These are phyloP conservation scores for Hypomecis punctinalis DNA, from an alignment of 2,888 invertebrate species.

Conservation along the genomic window DNA sequence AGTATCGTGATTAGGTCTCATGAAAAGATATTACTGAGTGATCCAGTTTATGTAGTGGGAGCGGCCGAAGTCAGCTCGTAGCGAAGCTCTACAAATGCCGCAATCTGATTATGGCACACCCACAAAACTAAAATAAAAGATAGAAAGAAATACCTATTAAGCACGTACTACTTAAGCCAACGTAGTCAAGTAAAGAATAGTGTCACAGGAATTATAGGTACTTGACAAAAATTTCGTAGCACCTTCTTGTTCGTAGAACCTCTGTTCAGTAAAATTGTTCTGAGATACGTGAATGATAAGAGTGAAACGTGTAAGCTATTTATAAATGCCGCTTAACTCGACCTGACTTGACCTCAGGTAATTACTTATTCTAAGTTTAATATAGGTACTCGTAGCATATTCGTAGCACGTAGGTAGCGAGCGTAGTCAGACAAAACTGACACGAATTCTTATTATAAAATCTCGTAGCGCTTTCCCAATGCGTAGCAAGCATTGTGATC, in stretches of 20 bases:
- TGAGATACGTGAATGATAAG: neutral
- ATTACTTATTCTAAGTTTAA: neutral
- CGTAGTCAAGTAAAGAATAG: neutral
- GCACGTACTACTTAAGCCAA: conserved; percentile 6
- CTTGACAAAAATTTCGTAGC: conserved; percentile 5
- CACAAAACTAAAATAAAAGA: conserved; percentile 55
- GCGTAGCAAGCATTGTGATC: neutral
- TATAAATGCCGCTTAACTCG: neutral
- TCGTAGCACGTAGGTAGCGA: conserved; percentile 17
- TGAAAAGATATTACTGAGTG: conserved; percentile 38
- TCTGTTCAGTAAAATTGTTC: neutral
- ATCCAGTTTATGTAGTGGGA: conserved; percentile 61
- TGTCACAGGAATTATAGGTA: neutral
- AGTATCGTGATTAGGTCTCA: conserved; percentile 39
- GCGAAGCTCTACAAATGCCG: conserved; percentile 80
- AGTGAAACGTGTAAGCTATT: neutral
- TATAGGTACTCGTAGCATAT: conserved; percentile 7
- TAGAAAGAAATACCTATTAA: conserved; percentile 6
- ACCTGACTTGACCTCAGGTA: neutral
- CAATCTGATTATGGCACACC: conserved; percentile 84
- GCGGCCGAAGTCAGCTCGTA: conserved; percentile 69
- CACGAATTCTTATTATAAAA: too few species aligned
- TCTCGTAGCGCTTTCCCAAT: neutral
- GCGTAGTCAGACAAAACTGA: neutral
- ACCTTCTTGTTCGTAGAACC: neutral